Percentiles rank a stretch among this genome's conserved stretches.
Conservation (phyloP, 2,113 vertebrate genomes). For the Paracanthobrama guichenoti region DNA sequence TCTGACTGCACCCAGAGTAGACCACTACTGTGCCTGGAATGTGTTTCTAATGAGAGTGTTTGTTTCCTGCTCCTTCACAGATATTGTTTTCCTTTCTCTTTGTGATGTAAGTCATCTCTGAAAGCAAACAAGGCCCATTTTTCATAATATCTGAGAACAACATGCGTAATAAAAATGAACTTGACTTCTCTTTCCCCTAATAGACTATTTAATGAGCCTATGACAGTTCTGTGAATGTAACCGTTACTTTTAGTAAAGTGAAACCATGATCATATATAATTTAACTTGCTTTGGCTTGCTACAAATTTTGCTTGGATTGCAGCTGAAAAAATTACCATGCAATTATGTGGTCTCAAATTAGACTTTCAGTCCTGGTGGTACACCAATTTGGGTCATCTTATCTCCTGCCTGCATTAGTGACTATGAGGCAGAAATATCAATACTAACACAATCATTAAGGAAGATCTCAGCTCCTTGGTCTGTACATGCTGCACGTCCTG, state of each 20-base stretch:
- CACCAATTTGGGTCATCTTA: constrained; percentile 57
- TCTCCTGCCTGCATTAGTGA: constrained; percentile 55
- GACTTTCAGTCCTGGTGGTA: not conserved
- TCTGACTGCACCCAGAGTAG: not conserved
- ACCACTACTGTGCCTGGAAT: not conserved
- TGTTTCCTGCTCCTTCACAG: constrained; percentile 1
- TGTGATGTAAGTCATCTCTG: not conserved
- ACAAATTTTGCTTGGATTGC: not conserved
- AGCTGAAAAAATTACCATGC: not conserved
- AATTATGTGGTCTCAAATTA: constrained; percentile 22
- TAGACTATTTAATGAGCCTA: not conserved
- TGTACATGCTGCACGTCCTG: constrained; percentile 46
- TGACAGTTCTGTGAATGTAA: not conserved
- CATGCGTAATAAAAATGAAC: not conserved
- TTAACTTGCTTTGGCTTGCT: not conserved
- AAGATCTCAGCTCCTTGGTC: constrained; percentile 48
- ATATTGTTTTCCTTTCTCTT: constrained; percentile 1
- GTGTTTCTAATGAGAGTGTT: constrained; percentile 4
- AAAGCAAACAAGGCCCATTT: not conserved
- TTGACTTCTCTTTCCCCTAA: not conserved
- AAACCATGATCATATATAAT: not conserved
- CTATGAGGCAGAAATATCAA: constrained; percentile 57
- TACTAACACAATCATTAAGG: constrained; percentile 58
- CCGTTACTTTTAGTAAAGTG: not conserved
- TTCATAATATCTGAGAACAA: not conserved